A percentile compares a stretch with the other conserved stretches of the same genome.
Evolutionary conservation across 1,140 invertebrate species (phyloP).

Genomic region (Ostrea edulis): DNA sequence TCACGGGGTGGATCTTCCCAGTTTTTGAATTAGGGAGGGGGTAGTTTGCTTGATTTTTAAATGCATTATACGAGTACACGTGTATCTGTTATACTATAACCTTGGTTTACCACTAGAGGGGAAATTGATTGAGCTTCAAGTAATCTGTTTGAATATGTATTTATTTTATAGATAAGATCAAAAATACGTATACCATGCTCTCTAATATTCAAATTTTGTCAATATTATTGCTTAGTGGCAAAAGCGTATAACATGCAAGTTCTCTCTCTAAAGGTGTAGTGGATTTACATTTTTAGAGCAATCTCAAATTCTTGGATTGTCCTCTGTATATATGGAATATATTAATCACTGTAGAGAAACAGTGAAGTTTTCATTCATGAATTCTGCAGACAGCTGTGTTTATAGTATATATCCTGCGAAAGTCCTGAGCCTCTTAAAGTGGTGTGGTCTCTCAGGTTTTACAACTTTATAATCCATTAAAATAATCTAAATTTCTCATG

Average conservation of each 20-base stretch:
- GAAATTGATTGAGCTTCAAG: neutral
- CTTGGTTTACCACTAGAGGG: too few species aligned
- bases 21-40: too few species aligned
- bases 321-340: neutral
- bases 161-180: conserved; percentile 19
- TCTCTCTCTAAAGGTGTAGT: neutral
- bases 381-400: conserved; percentile 14
- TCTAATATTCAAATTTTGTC: conserved; percentile 20
- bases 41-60: too few species aligned
- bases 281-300: neutral
- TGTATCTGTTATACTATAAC: too few species aligned
- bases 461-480: conserved; percentile 15
- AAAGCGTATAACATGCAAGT: neutral
- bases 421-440: neutral
- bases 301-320: conserved; percentile 11
- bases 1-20: too few species aligned
- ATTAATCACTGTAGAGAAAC: neutral
- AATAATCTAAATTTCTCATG: conserved; percentile 21
- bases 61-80: too few species aligned
- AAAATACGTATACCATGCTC: conserved; percentile 19
- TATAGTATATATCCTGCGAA: neutral
- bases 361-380: conserved; percentile 26
- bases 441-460: neutral
- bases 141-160: neutral
- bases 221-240: conserved; percentile 11